Percentiles rank a stretch among this genome's conserved stretches.
Conservation (phyloP, 2,113 vertebrate species). For the Todiramphus chloris region DNA sequence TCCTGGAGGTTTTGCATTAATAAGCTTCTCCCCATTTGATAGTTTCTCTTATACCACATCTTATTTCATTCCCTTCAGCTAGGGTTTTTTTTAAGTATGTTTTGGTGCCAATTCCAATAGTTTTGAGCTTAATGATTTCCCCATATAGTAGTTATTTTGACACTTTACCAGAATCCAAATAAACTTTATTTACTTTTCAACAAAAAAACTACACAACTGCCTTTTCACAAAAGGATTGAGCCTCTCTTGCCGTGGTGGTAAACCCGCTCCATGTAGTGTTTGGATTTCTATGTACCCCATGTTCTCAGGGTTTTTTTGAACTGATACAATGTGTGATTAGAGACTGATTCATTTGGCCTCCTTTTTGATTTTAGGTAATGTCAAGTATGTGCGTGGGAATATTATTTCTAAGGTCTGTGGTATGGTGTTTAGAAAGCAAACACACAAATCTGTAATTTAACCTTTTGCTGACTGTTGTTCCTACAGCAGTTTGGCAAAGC, state of each 20-base stretch:
- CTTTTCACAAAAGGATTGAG: not conserved
- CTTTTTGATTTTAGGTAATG: not conserved
- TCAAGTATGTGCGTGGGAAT: not conserved
- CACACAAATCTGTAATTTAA: not conserved
- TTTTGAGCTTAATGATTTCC: not conserved
- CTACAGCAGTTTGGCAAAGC: not conserved
- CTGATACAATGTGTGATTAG: not conserved
- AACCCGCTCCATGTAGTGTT: not conserved
- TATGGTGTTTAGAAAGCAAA: not conserved
- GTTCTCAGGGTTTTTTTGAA: not conserved
- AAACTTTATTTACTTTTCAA: not conserved
- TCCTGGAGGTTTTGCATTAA: not conserved
- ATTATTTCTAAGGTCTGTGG: not conserved
- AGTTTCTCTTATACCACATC: not conserved
- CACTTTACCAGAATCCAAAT: not conserved
- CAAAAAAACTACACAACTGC: not conserved
- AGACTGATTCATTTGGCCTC: not conserved
- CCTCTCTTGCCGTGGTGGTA: not conserved
- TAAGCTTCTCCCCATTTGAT: not conserved
- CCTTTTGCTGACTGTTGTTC: not conserved
- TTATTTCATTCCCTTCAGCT: not conserved
- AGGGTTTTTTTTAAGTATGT: not conserved
- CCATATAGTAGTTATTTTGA: not conserved
- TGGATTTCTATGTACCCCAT: not conserved
- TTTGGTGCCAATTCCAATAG: not conserved